Base-by-base conservation (phyloP, 1,140 invertebrate genomes). In the honey bee (Apis mellifera) region DNA sequence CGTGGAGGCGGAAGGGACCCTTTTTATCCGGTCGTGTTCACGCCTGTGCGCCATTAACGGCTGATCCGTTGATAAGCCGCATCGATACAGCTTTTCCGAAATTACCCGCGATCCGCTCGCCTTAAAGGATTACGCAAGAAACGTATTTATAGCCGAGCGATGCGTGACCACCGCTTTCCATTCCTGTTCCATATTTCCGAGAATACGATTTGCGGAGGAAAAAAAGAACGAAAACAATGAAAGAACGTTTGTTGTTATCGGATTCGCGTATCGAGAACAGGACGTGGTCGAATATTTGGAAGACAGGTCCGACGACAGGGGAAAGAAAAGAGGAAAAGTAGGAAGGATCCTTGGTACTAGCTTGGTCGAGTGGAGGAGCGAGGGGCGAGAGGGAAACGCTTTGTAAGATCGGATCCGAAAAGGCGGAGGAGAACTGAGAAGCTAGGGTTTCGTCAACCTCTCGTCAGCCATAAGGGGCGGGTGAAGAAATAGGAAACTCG, bases 51-150 rank as follows among this genome's bases (percentile, higher is more conserved):
- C 86, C 89, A 90, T 91, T 90, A 90, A 84, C 87, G 83, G 88
- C 89, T 90, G 89, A 91, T 88, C 86, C 84, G 72, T 76, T 83
- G 89, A 90, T 89, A 90, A 90, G 90, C 88, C 83, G 82, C 85
- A 88, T 86, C 88, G 90, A 90, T 90, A 90, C 80, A 15, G 59
- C 64, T 71, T 81, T 57, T 69, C 52, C 48, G 50, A 57, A 55
- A 70, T 23, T 23, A 70, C 15, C 72, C 60, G 32, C 74, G 50
- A 68, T 74, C 66, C 62, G 17, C 7, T 54, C 65, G 62, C 66
- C 76, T 81, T 70, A 59, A 65, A 78, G 88, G 90, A 91, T 92
- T 91, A 91, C 87, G 86, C 69, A 82, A 89, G 88, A 89, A 90
- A 89, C 77, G 87, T 86, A 90, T 91, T 90, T 89, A n/a, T n/a